Conservation (phyloP, 2,113 vertebrate species). For the Sapajus apella region DNA sequence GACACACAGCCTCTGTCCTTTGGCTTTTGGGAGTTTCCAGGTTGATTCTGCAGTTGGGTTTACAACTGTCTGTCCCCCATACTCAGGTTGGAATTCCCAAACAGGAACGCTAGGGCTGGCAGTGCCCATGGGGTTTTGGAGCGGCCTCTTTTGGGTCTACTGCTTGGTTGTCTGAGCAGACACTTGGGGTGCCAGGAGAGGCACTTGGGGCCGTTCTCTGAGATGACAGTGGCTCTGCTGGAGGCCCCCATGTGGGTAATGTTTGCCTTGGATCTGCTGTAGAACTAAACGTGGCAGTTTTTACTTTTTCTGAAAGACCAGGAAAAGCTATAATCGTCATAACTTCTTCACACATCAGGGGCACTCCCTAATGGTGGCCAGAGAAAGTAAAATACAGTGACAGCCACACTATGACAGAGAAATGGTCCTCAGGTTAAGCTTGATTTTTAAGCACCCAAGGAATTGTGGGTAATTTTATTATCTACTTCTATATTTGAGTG, state of each 20-base stretch:
- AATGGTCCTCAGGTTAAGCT: not conserved
- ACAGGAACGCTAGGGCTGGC: not conserved
- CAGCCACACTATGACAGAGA: not conserved
- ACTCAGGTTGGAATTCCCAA: not conserved
- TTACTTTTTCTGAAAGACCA: not conserved
- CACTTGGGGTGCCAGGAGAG: not conserved
- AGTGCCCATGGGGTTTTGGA: not conserved
- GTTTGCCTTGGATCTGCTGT: slow-evolving; percentile 22
- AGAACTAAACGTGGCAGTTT: slow-evolving; percentile 22
- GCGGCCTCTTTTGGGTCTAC: not conserved
- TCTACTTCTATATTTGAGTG: slow-evolving; percentile 6
- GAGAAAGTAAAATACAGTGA: not conserved
- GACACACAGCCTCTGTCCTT: not conserved
- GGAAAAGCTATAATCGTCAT: not conserved
- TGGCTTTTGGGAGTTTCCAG: not conserved
- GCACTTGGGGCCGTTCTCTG: not conserved
- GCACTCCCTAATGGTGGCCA: slow-evolving; percentile 4
- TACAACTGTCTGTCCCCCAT: not conserved
- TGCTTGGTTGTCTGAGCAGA: not conserved
- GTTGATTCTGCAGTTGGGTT: not conserved
- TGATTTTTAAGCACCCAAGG: slow-evolving; percentile 3
- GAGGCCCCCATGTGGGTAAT: not conserved
- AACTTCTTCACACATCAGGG: not conserved
- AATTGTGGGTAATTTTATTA: slow-evolving; percentile 10
- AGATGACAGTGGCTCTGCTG: not conserved